Evolutionary conservation across 2,113 vertebrate species (phyloP).

Genomic region (Columbina picui): DNA sequence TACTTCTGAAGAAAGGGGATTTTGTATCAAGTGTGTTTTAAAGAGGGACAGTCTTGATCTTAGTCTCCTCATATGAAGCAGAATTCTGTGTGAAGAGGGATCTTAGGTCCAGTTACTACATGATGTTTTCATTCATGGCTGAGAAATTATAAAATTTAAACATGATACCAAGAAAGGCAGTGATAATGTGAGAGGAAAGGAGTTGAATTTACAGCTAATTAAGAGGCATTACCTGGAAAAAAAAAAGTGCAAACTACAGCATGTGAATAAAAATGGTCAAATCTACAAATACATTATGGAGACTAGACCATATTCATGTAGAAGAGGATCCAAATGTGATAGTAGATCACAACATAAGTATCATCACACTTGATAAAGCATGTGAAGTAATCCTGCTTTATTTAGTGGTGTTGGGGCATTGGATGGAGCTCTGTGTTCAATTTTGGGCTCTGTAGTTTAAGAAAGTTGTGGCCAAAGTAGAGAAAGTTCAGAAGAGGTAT

Average conservation of each 20-base stretch:
- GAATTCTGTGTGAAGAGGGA: neutral
- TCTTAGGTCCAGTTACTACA: neutral
- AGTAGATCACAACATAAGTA: neutral
- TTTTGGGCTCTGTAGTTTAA: neutral
- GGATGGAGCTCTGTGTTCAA: rapidly evolving
- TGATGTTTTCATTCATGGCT: neutral
- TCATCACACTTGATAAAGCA: neutral
- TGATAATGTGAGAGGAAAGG: neutral
- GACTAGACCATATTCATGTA: neutral
- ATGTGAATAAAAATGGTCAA: neutral
- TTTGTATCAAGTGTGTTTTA: neutral
- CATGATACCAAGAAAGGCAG: neutral
- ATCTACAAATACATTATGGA: neutral
- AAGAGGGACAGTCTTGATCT: neutral
- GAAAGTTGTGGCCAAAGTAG: neutral
- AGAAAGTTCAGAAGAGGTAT: neutral
- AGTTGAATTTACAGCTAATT: neutral
- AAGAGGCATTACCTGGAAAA: neutral
- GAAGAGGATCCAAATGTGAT: neutral
- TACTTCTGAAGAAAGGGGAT: neutral
- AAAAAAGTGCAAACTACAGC: neutral
- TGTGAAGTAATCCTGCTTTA: neutral
- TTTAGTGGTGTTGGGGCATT: neutral
- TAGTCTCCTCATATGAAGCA: neutral
- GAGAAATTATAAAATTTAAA: neutral